Evolutionary conservation across 2,797 vertebrate genomes (phyloP), one percentile per base, ranked within the genome.

Genomic region (Enteromius argenteus): DNA sequence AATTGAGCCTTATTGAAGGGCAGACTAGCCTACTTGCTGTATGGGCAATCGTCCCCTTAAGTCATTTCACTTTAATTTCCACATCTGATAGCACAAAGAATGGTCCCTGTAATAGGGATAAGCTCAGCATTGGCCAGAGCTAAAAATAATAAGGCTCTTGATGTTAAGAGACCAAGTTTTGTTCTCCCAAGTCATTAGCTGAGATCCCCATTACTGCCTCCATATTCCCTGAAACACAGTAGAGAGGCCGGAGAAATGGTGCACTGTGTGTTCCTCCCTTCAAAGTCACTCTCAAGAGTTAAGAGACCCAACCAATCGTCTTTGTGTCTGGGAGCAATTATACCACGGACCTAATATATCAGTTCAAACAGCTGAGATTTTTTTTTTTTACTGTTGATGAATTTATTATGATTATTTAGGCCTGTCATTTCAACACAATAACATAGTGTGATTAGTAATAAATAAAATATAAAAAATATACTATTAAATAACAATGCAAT

Each of bases 111-210:
- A 94, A 95, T 92, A 96, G 91, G 93, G 93, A 94, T 94, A 96
- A 95, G 93, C 95, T 93, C 91, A 93, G 92, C 93, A 92, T 91
- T 95, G 94, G 94, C 92, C 92, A 80, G 90, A 91, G 94, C 94
- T 96, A 96, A 96, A 96, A 96, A 96, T 96, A 96, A 94, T 95
- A 95, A 94, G 93, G 93, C 93, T 88, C 95, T 93, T 91, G 92
- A 96, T 95, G 95, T 96, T 95, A 95, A 93, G 94, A 96, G 95
- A 96, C 94, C 93, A 91, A 91, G 93, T 93, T 94, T 95, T 94
- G 94, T 95, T 96, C 95, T 96, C 94, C 94, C 93, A 94, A 96
- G 94, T 96, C 94, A 96, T 95, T 96, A 96, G 94, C 92, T 93
- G 93, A 93, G 94, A 95, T 95, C 93, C 93, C 94, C 93, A 92